These are phyloP conservation scores for Mesembrinibis cayennensis DNA, from an alignment of 2,113 vertebrate genomes.

Conservation along the genomic window DNA sequence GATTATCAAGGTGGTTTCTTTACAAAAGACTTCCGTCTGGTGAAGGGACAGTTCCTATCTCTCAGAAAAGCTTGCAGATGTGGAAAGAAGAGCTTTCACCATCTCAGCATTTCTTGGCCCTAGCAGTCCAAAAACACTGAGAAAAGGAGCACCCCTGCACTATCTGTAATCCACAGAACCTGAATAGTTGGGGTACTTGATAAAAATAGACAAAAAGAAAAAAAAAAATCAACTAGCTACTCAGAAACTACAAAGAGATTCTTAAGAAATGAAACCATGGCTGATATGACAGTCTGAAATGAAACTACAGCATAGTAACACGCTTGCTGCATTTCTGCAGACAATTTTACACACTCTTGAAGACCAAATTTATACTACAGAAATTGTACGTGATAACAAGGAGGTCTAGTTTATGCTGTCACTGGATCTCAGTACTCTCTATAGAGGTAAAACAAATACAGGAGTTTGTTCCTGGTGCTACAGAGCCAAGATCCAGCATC, in stretches of 20 bases:
- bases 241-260: not conserved
- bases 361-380: not conserved
- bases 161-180: not conserved
- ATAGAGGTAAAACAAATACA: not conserved
- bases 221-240: not conserved
- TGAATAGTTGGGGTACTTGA: not conserved
- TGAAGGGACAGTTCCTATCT: not conserved
- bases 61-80: not conserved
- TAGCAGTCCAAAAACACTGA: not conserved
- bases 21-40: not conserved
- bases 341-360: not conserved
- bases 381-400: not conserved
- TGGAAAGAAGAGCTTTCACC: not conserved
- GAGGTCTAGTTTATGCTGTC: not conserved
- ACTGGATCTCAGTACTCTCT: not conserved
- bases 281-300: not conserved
- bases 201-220: not conserved
- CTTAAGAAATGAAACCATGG: not conserved
- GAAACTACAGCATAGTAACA: not conserved
- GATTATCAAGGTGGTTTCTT: not conserved
- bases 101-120: not conserved
- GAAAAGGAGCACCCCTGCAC: not conserved
- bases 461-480: not conserved
- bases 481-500: not conserved
- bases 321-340: not conserved